Percentiles rank a stretch among this genome's conserved stretches.
Conservation (phyloP, 2,797 vertebrate genomes). For the Sebastes matsubarae region DNA sequence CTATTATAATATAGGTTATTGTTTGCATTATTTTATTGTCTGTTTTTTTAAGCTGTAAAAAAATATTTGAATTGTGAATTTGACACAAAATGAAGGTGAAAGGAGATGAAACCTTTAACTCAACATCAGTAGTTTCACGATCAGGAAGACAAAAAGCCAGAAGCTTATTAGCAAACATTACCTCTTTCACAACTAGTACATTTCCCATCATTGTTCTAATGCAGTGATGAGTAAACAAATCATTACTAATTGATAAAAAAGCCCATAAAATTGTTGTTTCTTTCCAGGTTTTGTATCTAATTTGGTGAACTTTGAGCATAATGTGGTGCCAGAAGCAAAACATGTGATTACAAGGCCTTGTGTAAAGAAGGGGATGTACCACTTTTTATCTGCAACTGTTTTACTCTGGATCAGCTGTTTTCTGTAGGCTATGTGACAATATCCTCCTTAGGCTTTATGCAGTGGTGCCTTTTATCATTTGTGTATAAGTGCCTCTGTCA, state of each 20-base stretch:
- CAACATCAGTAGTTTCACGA: not conserved
- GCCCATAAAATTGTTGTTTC: not conserved
- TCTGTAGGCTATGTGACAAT: not conserved
- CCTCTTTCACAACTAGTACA: not conserved
- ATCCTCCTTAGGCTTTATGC: not conserved
- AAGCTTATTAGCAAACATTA: not conserved
- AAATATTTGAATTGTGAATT: not conserved
- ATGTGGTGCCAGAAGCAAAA: conserved; percentile 4
- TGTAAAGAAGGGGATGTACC: not conserved
- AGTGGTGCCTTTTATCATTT: not conserved
- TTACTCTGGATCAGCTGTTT: conserved; percentile 18
- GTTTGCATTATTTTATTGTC: not conserved
- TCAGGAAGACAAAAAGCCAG: not conserved
- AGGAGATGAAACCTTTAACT: not conserved
- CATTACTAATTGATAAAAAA: not conserved
- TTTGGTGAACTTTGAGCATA: no score
- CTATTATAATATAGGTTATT: not conserved
- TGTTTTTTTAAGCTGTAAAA: not conserved
- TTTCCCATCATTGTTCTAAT: not conserved
- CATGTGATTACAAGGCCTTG: conserved; percentile 25
- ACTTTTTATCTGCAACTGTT: not conserved
- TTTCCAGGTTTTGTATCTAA: not conserved
- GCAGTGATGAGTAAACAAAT: not conserved
- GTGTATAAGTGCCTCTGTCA: not conserved
- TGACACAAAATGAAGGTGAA: not conserved